Conservation (phyloP, 2,888 invertebrate genomes). For the Zhengitettix transpicula region DNA sequence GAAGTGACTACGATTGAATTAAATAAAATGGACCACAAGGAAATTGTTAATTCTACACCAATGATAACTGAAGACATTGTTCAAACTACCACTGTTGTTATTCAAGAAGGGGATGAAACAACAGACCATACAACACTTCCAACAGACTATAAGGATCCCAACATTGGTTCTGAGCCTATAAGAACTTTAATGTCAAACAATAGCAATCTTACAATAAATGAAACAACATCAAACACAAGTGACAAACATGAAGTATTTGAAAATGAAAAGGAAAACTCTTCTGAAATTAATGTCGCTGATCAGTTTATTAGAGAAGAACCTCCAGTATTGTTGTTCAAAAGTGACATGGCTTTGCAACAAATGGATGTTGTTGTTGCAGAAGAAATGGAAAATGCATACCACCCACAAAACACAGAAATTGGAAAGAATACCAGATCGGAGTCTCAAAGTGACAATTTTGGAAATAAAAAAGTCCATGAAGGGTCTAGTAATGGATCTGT, state of each 20-base stretch:
- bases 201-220: background rate
- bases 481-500: background rate
- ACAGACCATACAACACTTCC: too few species aligned
- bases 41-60: too few species aligned
- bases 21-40: too few species aligned
- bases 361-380: slow-evolving; percentile 3
- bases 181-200: too few species aligned
- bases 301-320: background rate
- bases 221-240: background rate
- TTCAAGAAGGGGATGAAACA: too few species aligned
- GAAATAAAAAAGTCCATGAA: background rate
- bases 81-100: too few species aligned
- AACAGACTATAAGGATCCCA: too few species aligned
- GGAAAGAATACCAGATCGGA: background rate
- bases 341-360: slow-evolving; percentile 4
- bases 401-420: background rate
- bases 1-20: too few species aligned
- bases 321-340: slow-evolving; percentile 1
- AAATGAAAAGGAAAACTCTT: background rate
- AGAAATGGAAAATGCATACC: background rate
- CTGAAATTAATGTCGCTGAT: background rate
- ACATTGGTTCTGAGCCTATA: too few species aligned
- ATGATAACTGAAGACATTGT: too few species aligned
- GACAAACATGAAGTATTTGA: background rate
- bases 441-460: background rate